These are phyloP conservation scores for Erinaceus europaeus DNA, from an alignment of 2,113 vertebrate species.

Conservation along the genomic window DNA sequence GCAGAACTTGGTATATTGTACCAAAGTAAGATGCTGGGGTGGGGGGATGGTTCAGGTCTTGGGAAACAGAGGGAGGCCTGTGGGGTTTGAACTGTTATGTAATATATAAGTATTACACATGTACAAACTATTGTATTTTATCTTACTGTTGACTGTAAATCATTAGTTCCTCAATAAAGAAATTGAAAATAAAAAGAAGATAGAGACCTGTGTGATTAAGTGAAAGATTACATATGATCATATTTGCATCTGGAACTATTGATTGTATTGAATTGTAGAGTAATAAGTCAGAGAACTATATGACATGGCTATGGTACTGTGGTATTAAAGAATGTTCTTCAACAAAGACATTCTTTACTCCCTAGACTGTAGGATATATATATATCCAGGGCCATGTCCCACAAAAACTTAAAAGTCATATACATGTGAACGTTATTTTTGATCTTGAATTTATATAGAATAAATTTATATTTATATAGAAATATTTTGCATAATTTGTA, in stretches of 20 bases:
- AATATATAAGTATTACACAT: too few species aligned
- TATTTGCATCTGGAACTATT: neutral
- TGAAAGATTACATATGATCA: neutral
- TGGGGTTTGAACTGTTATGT: too few species aligned
- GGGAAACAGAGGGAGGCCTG: too few species aligned
- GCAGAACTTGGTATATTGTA: too few species aligned
- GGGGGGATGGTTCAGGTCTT: too few species aligned
- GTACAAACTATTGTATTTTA: too few species aligned
- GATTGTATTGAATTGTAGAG: neutral
- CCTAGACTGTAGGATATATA: neutral
- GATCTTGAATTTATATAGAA: neutral
- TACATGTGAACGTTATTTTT: neutral
- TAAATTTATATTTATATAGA: too few species aligned
- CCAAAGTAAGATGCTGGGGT: too few species aligned
- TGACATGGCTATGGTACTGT: neutral
- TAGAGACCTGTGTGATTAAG: neutral
- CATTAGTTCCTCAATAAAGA: too few species aligned
- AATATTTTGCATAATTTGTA: neutral
- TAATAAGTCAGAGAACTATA: neutral
- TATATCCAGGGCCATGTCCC: too few species aligned
- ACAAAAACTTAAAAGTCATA: neutral
- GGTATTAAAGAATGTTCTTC: neutral
- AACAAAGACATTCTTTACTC: neutral
- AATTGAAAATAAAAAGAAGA: too few species aligned
- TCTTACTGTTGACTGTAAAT: too few species aligned